A percentile compares a stretch with the other conserved stretches of the same genome.
Evolutionary conservation across 2,113 vertebrate genomes (phyloP).

Genomic region (Rhineura floridana): DNA sequence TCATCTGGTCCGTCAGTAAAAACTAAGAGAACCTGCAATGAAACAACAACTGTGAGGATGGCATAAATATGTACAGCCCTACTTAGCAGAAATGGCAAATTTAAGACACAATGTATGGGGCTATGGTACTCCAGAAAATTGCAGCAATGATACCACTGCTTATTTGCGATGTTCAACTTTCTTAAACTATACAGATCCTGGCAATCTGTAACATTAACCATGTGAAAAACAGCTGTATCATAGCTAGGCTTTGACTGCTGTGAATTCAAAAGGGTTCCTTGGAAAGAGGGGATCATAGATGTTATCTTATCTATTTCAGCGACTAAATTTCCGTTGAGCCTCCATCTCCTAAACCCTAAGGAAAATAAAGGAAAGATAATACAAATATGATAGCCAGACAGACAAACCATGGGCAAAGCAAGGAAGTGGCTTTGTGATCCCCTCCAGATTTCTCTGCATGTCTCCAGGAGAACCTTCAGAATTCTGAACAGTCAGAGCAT

Average conservation of each 20-base stretch:
- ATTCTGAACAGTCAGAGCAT: neutral
- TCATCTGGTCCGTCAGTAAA: constrained; percentile 88
- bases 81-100: neutral
- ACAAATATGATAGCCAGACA: neutral
- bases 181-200: neutral
- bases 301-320: neutral
- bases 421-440: neutral
- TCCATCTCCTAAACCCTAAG: neutral
- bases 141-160: neutral
- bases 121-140: neutral
- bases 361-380: neutral
- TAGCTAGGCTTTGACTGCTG: neutral
- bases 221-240: neutral
- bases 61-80: neutral
- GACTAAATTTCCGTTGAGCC: neutral
- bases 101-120: neutral
- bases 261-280: neutral
- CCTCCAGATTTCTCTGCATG: neutral
- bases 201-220: neutral
- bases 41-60: constrained; percentile 14
- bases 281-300: neutral
- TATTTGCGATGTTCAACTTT: neutral
- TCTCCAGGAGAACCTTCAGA: neutral
- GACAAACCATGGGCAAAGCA: neutral
- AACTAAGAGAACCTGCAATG: constrained; percentile 82